A percentile compares a stretch with the other conserved stretches of the same genome.
phyloP scores from a whole-genome alignment of 2,113 vertebrate genomes.

The Phylloscopus trochilus region DNA sequence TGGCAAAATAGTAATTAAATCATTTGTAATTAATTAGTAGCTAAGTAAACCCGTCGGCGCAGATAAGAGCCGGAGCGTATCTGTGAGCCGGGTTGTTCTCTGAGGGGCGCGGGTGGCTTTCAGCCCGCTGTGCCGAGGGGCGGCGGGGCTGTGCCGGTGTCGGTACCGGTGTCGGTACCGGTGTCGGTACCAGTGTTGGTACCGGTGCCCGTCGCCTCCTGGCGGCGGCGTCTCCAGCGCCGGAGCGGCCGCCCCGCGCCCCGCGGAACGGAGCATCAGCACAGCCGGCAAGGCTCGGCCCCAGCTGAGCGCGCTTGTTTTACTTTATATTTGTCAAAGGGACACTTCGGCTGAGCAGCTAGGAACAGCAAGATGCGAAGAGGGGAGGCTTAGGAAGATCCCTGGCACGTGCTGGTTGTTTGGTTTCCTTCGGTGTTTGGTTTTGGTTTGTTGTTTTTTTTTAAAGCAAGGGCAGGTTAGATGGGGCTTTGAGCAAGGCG shows the following conservation, averaged over 20 bases:
- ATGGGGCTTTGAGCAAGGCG: not conserved
- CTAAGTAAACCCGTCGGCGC: slow-evolving; percentile 34
- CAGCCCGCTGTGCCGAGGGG: not conserved
- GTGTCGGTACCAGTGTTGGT: not conserved
- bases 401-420: not conserved
- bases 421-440: not conserved
- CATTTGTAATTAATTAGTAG: slow-evolving; percentile 67
- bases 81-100: not conserved
- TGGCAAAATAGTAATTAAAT: slow-evolving; percentile 70
- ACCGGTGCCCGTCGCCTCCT: slow-evolving; percentile 13
- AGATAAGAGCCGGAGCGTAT: not conserved
- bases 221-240: not conserved
- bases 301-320: accelerated
- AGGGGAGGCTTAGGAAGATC: no score
- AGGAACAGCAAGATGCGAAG: accelerated
- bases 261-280: not conserved
- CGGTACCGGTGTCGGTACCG: not conserved
- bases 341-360: not conserved
- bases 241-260: not conserved
- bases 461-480: not conserved
- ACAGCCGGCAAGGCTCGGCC: not conserved
- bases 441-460: not conserved
- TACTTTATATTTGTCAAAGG: not conserved
- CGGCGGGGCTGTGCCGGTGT: not conserved
- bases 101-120: not conserved